Evolutionary conservation across 2,888 invertebrate genomes (phyloP).

Genomic region (Glaucopsyche alexis): DNA sequence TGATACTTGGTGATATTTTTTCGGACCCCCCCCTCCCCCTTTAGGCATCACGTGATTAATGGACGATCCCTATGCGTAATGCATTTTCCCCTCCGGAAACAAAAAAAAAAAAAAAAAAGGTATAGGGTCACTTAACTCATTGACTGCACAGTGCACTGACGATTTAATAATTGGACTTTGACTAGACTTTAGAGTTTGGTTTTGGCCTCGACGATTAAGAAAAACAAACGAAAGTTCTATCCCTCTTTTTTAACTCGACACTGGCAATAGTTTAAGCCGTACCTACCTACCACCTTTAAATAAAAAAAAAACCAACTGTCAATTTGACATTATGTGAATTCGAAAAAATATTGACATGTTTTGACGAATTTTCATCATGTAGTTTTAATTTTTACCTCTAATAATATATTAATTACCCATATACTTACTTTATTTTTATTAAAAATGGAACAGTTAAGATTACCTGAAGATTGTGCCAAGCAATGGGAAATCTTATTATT

Average conservation of each 20-base stretch:
- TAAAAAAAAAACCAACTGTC: background rate
- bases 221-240: too few species aligned
- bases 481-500: slow-evolving; percentile 71
- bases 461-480: slow-evolving; percentile 64
- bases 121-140: too few species aligned
- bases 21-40: too few species aligned
- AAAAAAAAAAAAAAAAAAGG: too few species aligned
- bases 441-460: slow-evolving; percentile 52
- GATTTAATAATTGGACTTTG: too few species aligned
- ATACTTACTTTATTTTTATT: slow-evolving; percentile 32
- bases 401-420: background rate
- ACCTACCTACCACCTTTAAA: background rate
- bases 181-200: too few species aligned
- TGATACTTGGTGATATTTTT: too few species aligned
- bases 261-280: background rate
- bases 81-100: too few species aligned
- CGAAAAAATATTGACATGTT: background rate
- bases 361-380: slow-evolving; percentile 22
- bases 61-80: too few species aligned
- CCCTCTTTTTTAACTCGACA: background rate
- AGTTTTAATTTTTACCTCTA: slow-evolving; percentile 18
- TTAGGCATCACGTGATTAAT: too few species aligned
- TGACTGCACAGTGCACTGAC: too few species aligned
- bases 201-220: too few species aligned
- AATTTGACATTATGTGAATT: background rate